Base-by-base conservation (phyloP, 2,888 invertebrate genomes). In the Malthinus seriepunctatus region DNA sequence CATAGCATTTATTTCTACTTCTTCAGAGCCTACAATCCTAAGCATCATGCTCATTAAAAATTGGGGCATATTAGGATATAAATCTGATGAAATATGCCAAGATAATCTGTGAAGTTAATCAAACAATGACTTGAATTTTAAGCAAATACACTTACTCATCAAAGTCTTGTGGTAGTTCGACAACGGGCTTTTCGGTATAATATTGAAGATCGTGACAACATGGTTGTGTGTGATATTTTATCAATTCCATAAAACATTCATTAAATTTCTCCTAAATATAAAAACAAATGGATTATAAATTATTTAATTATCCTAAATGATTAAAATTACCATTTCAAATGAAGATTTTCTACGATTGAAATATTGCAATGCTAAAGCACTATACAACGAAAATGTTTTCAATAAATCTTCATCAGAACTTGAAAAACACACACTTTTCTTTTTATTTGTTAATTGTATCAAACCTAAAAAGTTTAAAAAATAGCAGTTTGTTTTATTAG, bases 371-470 rank as follows among this genome's bases (percentile, higher is more conserved):
- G 83, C 83, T 38, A 86, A 77, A 0, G 83, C 81, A 67, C 83
- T 84, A 69, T 85, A 86, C 61, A 80, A 80, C 10, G 83, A 79
- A 71, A 86, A 84, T 12, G 83, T 83, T 8, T 79, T 70, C 65
- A 85, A 83, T 51, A 86, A 73, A 48, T 74, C 69, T 71, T 86
- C 85, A 67, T 87, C 86, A 5, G 81, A 80, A 0, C 64, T 37
- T 37, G 78, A 77, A 68, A 86, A 87, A 2, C 81, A 76, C 52
- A 44, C 78, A 69, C 69, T 78, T 75, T 73, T 72, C 6, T 66
- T 74, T 71, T 86, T 86, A 72, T 86, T 86, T 1, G 82, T 80
- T 4, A 86, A 73, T 71, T 85, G 83, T 0, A 86, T 82, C 0
- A 85, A 81, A 48, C 86, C 86, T 85, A 10, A 10, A 34, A 4